phyloP scores from a whole-genome alignment of 2,888 invertebrate species.

The Leptodirus hochenwartii region DNA sequence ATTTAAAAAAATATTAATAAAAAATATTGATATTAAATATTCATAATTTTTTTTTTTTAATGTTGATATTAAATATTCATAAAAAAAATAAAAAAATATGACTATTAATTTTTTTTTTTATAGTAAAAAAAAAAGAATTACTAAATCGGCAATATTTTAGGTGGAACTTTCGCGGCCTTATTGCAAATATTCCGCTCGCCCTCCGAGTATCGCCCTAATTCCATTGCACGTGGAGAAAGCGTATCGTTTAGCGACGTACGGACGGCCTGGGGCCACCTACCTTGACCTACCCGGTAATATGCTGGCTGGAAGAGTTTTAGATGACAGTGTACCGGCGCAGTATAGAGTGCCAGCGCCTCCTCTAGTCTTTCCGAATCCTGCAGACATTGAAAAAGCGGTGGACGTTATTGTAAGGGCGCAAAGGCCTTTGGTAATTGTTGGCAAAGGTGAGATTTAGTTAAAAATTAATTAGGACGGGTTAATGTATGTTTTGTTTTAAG shows the following conservation, averaged over 20 bases:
- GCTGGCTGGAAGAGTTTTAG: slow-evolving; percentile 26
- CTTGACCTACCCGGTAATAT: slow-evolving; percentile 84
- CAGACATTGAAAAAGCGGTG: slow-evolving; percentile 49
- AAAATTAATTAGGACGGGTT: no score
- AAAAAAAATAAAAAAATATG: no score
- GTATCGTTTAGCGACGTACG: slow-evolving; percentile 61
- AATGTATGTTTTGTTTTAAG: no score
- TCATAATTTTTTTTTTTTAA: slow-evolving; percentile 2
- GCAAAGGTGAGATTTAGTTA: slow-evolving; percentile 54
- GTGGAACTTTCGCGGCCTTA: slow-evolving; percentile 73
- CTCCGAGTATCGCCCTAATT: slow-evolving; percentile 63
- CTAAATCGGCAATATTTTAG: slow-evolving; percentile 19
- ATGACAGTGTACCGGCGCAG: slow-evolving; percentile 27
- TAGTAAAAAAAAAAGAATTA: background rate
- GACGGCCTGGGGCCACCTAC: slow-evolving; percentile 80
- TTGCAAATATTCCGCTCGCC: slow-evolving; percentile 82
- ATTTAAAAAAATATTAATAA: background rate
- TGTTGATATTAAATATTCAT: no score
- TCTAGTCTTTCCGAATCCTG: slow-evolving; percentile 48
- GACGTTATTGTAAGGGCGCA: slow-evolving; percentile 48
- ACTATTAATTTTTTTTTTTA: slow-evolving; percentile 4
- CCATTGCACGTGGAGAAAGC: slow-evolving; percentile 88
- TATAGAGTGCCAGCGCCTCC: slow-evolving; percentile 42
- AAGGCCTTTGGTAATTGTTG: slow-evolving; percentile 74
- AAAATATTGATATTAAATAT: slow-evolving; percentile 2